phyloP scores from a whole-genome alignment of 2,888 invertebrate genomes.

The Anodontia alba region DNA sequence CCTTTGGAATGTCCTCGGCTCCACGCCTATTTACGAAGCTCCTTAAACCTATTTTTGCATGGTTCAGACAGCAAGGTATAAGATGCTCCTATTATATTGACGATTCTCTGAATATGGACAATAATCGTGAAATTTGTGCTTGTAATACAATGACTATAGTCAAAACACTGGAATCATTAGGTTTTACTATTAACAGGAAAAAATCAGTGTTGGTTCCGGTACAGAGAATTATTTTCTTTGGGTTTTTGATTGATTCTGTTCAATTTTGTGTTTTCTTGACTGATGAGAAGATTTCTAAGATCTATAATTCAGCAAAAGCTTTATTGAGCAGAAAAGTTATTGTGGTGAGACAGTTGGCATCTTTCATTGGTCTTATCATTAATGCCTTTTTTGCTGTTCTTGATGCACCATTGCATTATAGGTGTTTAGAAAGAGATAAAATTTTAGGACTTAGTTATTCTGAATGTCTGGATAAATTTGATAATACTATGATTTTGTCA shows the following conservation, averaged over 20 bases:
- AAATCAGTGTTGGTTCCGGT: constrained; percentile 43
- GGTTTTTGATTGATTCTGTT: constrained; percentile 52
- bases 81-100: constrained; percentile 33
- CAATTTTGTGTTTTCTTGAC: constrained; percentile 44
- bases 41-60: constrained; percentile 19
- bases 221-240: constrained; percentile 48
- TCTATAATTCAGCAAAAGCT: constrained; percentile 15
- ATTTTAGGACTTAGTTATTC: constrained; percentile 17
- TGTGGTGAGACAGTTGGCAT: constrained; percentile 37
- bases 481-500: constrained; percentile 29
- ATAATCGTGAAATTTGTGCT: constrained; percentile 9
- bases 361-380: constrained; percentile 41
- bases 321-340: constrained; percentile 16
- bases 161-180: constrained; percentile 3
- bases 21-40: constrained; percentile 37
- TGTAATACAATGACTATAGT: constrained; percentile 5
- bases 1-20: constrained; percentile 25
- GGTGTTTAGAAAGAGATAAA: no score
- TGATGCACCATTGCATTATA: constrained; percentile 50
- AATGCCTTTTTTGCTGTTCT: constrained; percentile 46
- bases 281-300: constrained; percentile 47
- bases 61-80: constrained; percentile 1
- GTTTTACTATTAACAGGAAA: constrained; percentile 39
- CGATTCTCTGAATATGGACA: constrained; percentile 30
- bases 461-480: constrained; percentile 25